Percentiles rank a stretch among this genome's conserved stretches.
These are phyloP conservation scores for Tryphoninae sp. DNA, from an alignment of 2,888 invertebrate species.

Conservation along the genomic window DNA sequence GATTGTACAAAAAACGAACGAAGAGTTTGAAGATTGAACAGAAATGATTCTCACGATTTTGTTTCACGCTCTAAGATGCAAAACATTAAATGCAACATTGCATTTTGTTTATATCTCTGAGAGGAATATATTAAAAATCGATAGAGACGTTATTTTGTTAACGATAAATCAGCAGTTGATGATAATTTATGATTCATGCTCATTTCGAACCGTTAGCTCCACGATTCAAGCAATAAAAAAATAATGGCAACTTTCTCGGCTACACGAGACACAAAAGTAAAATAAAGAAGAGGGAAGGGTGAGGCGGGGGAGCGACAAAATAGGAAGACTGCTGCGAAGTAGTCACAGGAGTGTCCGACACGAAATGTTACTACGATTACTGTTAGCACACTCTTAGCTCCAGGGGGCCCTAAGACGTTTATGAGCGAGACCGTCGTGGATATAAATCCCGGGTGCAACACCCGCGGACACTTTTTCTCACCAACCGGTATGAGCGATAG, in stretches of 20 bases:
- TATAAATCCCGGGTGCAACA: slow-evolving; percentile 49
- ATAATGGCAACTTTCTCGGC: slow-evolving; percentile 16
- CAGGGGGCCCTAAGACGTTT: slow-evolving; percentile 34
- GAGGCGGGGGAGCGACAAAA: slow-evolving; percentile 13
- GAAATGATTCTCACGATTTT: too few species aligned
- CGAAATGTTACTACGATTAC: slow-evolving; percentile 39
- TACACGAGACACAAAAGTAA: background rate
- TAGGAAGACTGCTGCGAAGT: background rate
- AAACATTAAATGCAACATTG: too few species aligned
- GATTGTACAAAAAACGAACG: too few species aligned
- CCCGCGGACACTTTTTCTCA: slow-evolving; percentile 33
- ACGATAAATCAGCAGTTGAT: too few species aligned
- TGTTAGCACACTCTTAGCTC: slow-evolving; percentile 25
- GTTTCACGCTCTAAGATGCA: too few species aligned
- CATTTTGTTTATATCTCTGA: too few species aligned
- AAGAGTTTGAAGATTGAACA: too few species aligned
- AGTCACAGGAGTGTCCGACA: slow-evolving; percentile 28
- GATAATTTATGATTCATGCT: too few species aligned
- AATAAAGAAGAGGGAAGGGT: background rate
- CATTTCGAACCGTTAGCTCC: background rate
- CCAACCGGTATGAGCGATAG: slow-evolving; percentile 14
- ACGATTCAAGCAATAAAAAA: background rate
- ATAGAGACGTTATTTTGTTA: too few species aligned
- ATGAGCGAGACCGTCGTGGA: slow-evolving; percentile 40
- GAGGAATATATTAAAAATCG: too few species aligned